Evolutionary conservation across 2,888 invertebrate species (phyloP).

Genomic region (Phaonia tiefii): DNA sequence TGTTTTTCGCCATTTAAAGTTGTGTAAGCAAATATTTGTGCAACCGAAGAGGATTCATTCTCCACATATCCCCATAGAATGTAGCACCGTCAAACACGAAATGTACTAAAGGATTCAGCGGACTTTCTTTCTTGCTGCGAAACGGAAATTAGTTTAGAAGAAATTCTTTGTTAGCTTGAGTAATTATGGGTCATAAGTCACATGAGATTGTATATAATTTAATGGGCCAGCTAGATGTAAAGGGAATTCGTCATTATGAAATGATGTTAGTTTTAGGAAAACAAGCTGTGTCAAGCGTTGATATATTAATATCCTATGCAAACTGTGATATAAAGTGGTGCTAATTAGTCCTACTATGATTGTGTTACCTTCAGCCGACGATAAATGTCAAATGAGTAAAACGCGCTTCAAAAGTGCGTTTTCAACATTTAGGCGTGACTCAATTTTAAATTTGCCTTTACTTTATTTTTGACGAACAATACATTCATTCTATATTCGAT

Average conservation of each 20-base stretch:
- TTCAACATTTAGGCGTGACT: too few species aligned
- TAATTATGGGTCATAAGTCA: not conserved
- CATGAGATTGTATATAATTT: not conserved
- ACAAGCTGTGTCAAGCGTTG: too few species aligned
- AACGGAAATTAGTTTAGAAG: not conserved
- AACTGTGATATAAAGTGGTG: too few species aligned
- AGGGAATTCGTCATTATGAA: not conserved
- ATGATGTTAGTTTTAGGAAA: not conserved
- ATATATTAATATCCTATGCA: too few species aligned
- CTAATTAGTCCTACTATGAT: too few species aligned
- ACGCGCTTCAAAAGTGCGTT: too few species aligned
- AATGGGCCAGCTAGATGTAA: not conserved
- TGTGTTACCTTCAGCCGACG: too few species aligned
- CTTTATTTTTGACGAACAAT: too few species aligned
- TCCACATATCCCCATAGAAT: not conserved
- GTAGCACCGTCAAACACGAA: not conserved
- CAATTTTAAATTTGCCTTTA: too few species aligned
- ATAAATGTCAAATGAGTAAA: too few species aligned
- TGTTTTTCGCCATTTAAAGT: conserved; percentile 5
- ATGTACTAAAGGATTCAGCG: not conserved
- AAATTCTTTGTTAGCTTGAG: not conserved
- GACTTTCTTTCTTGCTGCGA: not conserved
- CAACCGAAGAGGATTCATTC: conserved; percentile 8
- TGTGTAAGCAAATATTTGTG: conserved; percentile 26
- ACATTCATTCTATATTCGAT: too few species aligned